phyloP scores from a whole-genome alignment of 2,113 vertebrate genomes.

The Crocuta crocuta region DNA sequence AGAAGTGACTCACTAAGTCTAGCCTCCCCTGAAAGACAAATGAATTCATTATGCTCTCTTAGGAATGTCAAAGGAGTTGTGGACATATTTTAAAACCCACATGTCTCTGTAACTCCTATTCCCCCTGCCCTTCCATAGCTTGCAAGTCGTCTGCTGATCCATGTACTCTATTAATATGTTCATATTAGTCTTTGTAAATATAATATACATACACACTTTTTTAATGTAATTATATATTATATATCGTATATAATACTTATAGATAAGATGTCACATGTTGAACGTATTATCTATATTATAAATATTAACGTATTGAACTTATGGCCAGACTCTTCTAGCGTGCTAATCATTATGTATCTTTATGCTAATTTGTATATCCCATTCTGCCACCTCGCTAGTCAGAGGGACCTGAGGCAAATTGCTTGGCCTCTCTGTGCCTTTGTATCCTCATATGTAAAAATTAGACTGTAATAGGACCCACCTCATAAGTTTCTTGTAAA shows the following conservation, averaged over 20 bases:
- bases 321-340: not conserved
- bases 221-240: not conserved
- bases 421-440: not conserved
- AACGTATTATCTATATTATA: not conserved
- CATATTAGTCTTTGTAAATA: constrained; percentile 5
- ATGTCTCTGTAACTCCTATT: not conserved
- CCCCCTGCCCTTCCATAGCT: not conserved
- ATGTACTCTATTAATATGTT: not conserved
- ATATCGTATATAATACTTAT: not conserved
- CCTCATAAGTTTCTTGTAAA: not conserved
- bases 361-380: not conserved
- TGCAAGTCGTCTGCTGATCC: not conserved
- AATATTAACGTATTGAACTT: not conserved
- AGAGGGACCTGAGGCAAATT: not conserved
- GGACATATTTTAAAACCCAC: not conserved
- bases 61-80: not conserved
- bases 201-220: not conserved
- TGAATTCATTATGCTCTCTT: not conserved
- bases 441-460: constrained; percentile 21
- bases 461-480: not conserved
- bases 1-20: not conserved
- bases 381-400: not conserved
- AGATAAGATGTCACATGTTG: no score
- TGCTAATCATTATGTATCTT: not conserved
- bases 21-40: not conserved